Percentiles rank a stretch among this genome's conserved stretches.
Conservation (phyloP, 35 echinoderm and acorn worm species). For the Amphiura filiformis region DNA sequence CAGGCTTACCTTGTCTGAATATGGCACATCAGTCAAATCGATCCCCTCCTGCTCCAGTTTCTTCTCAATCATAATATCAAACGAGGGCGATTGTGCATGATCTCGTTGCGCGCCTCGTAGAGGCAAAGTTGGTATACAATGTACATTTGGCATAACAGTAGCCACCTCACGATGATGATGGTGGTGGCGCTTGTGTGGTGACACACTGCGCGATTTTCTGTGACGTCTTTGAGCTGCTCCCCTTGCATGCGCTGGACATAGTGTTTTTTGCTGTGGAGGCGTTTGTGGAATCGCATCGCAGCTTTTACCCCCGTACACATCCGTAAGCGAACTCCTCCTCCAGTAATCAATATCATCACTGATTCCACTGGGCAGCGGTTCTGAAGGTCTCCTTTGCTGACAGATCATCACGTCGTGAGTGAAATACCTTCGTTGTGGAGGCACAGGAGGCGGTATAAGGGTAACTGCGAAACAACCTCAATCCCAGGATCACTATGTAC, state of each 20-base stretch:
- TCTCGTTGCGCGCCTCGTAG: conserved; percentile 40
- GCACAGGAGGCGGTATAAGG: background rate
- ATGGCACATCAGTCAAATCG: conserved; percentile 79
- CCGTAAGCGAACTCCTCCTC: conserved; percentile 22
- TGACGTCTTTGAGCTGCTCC: conserved; percentile 25
- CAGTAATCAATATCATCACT: conserved; percentile 11
- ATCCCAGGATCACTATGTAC: background rate
- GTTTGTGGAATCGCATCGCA: background rate
- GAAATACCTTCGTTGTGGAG: background rate
- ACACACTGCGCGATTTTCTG: conserved; percentile 81
- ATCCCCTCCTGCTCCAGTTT: conserved; percentile 74
- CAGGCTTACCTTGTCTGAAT: conserved; percentile 97
- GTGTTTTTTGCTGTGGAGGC: background rate
- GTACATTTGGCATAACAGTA: conserved; percentile 44
- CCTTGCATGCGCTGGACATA: background rate
- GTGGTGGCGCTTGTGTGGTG: conserved; percentile 66
- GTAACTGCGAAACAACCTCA: background rate
- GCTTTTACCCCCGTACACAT: conserved; percentile 18
- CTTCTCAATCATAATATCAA: conserved; percentile 69
- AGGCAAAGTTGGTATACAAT: conserved; percentile 64
- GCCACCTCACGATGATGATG: conserved; percentile 42
- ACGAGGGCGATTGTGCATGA: conserved; percentile 31
- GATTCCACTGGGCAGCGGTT: background rate
- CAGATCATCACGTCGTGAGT: background rate
- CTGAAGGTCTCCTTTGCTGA: conserved; percentile 15